Base-by-base conservation (phyloP, 2,113 vertebrate species). In the Propithecus coquereli region DNA sequence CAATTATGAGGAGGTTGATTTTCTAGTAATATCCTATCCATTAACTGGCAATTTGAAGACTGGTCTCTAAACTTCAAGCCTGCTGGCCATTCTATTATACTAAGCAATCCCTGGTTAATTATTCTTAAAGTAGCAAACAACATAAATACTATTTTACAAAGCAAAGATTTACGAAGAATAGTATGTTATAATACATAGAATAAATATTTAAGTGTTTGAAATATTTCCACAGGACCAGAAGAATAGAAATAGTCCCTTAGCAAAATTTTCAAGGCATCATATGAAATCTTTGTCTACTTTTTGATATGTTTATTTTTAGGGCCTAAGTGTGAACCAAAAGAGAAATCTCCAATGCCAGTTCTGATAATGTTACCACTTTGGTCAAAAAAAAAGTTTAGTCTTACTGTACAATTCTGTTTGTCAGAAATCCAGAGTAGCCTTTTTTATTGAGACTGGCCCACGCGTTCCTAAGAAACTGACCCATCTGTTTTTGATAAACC, bases 221-320 rank as follows among this genome's bases (percentile, higher is more conserved):
- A 95, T 25, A 94, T 37, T 89, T 81, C 70, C 89, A 91, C 32
- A 34, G 32, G 8, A 95, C 90, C 2, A 57, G 17, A 84, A 63
- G 87, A 88, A 40, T 0, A 76, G 14, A 95, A 92, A 86, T 61
- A 94, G 22, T 66, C 84, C 52, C 52, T 81, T 87, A 84, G 43
- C 18, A 59, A 74, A 30, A 94, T 50, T 87, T 97, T 87, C 65
- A 93, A 91, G 2, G 4, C 2, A 61, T 74, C 61, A 37, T 82
- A 61, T 71, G 85, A 92, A 96, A 91, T 90, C 34, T 82, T 77
- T 45, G 3, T 68, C 92, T 92, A 66, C 88, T 79, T 83, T 52
- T 32, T 52, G 30, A 94, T 27, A 54, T 18, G 88, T 17, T 94
- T 95, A 91, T 17, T 94, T 94, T 71, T 90, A 77, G 73, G 59